Evolutionary conservation across 2,113 vertebrate species (phyloP).

Genomic region (Dromiciops gliroides): DNA sequence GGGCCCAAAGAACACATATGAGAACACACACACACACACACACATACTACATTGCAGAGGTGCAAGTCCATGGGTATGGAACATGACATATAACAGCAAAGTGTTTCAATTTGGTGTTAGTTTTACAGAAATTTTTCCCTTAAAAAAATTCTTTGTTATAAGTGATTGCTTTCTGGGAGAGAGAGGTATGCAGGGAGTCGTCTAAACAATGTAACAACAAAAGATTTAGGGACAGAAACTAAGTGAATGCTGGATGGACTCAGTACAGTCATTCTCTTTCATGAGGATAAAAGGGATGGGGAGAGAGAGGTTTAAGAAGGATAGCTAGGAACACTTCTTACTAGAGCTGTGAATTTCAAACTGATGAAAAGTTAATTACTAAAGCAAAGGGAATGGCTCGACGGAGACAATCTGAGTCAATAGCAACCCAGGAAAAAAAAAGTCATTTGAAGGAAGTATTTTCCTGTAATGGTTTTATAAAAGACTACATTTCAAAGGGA

Average conservation of each 20-base stretch:
- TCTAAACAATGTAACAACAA: not conserved
- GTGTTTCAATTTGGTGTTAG: not conserved
- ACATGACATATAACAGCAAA: not conserved
- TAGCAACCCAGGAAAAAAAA: slow-evolving; percentile 77
- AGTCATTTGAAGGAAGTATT: slow-evolving; percentile 81
- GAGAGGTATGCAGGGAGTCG: not conserved
- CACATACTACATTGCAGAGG: not conserved
- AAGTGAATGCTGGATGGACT: slow-evolving; percentile 68
- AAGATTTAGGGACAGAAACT: slow-evolving; percentile 62
- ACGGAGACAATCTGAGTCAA: slow-evolving; percentile 81
- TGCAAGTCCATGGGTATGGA: not conserved
- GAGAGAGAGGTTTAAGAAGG: slow-evolving; percentile 78
- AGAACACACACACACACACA: not conserved
- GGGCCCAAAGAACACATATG: no score
- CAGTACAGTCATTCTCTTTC: slow-evolving; percentile 78
- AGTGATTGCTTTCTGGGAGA: not conserved
- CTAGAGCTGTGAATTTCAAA: slow-evolving; percentile 79
- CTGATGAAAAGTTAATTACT: slow-evolving; percentile 85
- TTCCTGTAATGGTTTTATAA: slow-evolving; percentile 77
- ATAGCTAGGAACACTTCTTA: slow-evolving; percentile 77
- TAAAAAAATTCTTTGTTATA: not conserved
- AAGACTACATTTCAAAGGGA: slow-evolving; percentile 80
- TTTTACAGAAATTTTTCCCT: not conserved
- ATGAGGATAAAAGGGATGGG: slow-evolving; percentile 81
- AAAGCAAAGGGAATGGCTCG: slow-evolving; percentile 80